Evolutionary conservation across 1,140 invertebrate species (phyloP), one percentile per base, ranked within the genome.

Genomic region (Euwallacea fornicatus): DNA sequence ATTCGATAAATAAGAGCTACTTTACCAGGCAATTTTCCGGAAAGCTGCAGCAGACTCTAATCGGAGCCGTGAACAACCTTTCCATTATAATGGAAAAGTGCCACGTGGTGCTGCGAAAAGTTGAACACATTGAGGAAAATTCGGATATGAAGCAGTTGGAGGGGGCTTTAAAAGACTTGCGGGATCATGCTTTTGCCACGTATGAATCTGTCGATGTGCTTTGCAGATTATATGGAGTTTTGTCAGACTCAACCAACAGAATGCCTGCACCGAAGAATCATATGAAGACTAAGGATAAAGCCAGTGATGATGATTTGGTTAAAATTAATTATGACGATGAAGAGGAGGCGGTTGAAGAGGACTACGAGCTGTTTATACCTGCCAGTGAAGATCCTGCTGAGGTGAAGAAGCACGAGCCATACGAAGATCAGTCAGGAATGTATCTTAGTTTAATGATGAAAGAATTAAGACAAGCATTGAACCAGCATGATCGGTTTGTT

Each of bases 201-300:
- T 75, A 69, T 53, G 74, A 75, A 61, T 73, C 74, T 41, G 33
- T 75, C 13, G 74, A 75, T 46, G 47, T 75, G 3, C 64, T 75
- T 9, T 75, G 74, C 65, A 72, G 47, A 61, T 50, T 75, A 21
- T 75, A 72, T 15, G 74, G 72, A 4, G 71, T 75, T 58, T 61
- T 73, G 21, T 54, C 69, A 0, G 42, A 7, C 9, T 15, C 13
- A 10, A 33, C 21, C n/a, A 33, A 58, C n/a, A 58, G 21, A 16
- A 15, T 0, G 10, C 6, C n/a, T 15, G n/a, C 7, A 58, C 6
- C 46, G 6, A 6, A 11, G 13, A 50, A 1, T 50, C 46, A 50
- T 50, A 9, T 33, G 1, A 58, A 58, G 16, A 58, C 2, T 16
- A 58, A 58, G 10, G 10, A 16, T 16, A 2, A 58, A 11, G 21